phyloP scores from a whole-genome alignment of 2,797 vertebrate species.

The Carapus acus region DNA sequence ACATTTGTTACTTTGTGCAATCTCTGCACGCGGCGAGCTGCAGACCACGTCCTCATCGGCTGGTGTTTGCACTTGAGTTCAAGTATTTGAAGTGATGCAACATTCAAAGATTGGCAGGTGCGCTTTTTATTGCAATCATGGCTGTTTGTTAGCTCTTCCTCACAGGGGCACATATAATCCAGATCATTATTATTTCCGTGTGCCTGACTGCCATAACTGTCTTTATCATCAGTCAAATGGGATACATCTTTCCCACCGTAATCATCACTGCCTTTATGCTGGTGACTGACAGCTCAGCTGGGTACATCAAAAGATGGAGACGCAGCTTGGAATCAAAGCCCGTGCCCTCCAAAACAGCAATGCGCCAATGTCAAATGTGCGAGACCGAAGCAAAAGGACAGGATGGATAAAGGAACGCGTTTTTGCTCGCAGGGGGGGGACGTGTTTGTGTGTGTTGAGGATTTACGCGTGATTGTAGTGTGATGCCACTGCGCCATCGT shows the following conservation, averaged over 20 bases:
- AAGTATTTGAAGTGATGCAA: slow-evolving; percentile 24
- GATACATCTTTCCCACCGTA: slow-evolving; percentile 14
- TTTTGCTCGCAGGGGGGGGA: slow-evolving; percentile 5
- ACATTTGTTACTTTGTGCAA: background rate
- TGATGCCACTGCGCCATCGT: slow-evolving; percentile 31
- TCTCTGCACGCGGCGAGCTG: slow-evolving; percentile 26
- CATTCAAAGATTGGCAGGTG: slow-evolving; percentile 48
- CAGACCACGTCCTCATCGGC: slow-evolving; percentile 30
- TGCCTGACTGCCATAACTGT: slow-evolving; percentile 15
- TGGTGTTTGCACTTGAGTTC: slow-evolving; percentile 14
- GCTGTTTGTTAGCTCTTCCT: slow-evolving; percentile 37
- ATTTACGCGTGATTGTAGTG: slow-evolving; percentile 4
- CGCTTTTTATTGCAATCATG: slow-evolving; percentile 36
- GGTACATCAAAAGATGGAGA: slow-evolving; percentile 32
- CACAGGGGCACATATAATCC: slow-evolving; percentile 28
- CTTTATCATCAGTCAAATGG: slow-evolving; percentile 30
- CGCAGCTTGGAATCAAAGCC: slow-evolving; percentile 38
- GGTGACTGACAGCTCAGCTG: slow-evolving; percentile 25
- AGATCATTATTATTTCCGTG: slow-evolving; percentile 15
- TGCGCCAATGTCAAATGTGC: slow-evolving; percentile 18
- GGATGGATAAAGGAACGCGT: slow-evolving; percentile 13
- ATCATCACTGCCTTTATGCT: slow-evolving; percentile 18
- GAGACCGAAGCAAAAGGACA: slow-evolving; percentile 3
- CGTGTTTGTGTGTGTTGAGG: slow-evolving; percentile 4
- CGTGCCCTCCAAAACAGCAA: slow-evolving; percentile 25